Evolutionary conservation across 64 coral and sea anemone species (phyloP), one percentile per base, ranked within the genome.

Genomic region (Porites australiensis): DNA sequence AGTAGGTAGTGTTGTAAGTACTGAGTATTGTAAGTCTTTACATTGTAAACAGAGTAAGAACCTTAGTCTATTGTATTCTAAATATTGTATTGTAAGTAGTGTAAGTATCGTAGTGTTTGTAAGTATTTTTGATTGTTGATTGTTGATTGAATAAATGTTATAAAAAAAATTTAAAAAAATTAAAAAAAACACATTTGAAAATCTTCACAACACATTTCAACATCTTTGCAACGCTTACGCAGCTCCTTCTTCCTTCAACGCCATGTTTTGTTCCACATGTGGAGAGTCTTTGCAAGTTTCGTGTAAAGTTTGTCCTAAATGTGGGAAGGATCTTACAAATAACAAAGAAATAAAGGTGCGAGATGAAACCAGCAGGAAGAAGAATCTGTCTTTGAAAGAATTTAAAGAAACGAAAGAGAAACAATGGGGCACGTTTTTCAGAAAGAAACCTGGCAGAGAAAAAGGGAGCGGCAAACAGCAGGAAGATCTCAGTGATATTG

Each of bases 321-420:
- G 71, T 0, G 71, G 71, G 45, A 74, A 74, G 71, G 45, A 74
- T 74, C 71, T 74, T 74, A 43, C 71, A 74, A 74, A 74, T 47
- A 74, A 74, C 44, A 74, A 74, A 74, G 71, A 74, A 74, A 50
- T 47, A 47, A 74, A 74, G 71, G 71, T 48, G 45, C 0, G 71
- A 48, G 45, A 74, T 74, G 71, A 74, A 74, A 74, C 71, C 27
- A 74, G 71, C 44, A 44, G 71, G 23, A 74, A 74, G 71, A 74
- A 74, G 10, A 74, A 44, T 74, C 68, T 71, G 71, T 74, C 2
- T 74, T 74, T 74, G 3, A 50, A 74, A 74, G 45, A 74, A 74
- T 74, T 74, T 74, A 74, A 74, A 50, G 71, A 74, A 74, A 74
- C 71, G 71, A 71, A 71, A 48, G 71, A 74, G 71, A 74, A 74